A percentile compares a stretch with the other conserved stretches of the same genome.
phyloP scores from a whole-genome alignment of 2,797 vertebrate species.

The Distichodus sexfasciatus region DNA sequence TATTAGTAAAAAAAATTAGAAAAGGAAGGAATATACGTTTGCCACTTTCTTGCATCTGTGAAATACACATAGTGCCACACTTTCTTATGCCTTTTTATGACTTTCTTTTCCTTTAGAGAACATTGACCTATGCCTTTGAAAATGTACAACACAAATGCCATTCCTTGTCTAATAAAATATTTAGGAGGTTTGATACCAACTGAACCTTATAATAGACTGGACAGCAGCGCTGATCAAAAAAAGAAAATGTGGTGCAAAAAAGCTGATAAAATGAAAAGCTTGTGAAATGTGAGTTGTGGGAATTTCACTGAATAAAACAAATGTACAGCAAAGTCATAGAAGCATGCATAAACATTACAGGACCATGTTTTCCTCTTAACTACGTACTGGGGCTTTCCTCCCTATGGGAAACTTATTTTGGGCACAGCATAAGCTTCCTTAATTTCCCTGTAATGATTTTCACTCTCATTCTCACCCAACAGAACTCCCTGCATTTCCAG shows the following conservation, averaged over 20 bases:
- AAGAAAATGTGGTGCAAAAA: background rate
- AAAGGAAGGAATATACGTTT: slow-evolving; percentile 44
- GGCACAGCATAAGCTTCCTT: background rate
- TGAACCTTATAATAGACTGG: background rate
- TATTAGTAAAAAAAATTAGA: slow-evolving; percentile 40
- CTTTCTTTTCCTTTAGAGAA: too few relatives aligned
- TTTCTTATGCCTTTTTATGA: too few relatives aligned
- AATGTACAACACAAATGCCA: background rate
- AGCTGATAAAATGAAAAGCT: too few relatives aligned
- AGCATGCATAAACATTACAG: too few relatives aligned
- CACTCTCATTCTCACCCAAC: slow-evolving; percentile 46
- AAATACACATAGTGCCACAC: too few relatives aligned
- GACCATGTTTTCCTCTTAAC: too few relatives aligned
- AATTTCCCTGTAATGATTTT: slow-evolving; percentile 23
- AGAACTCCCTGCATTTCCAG: slow-evolving; percentile 96
- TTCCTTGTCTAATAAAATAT: too few relatives aligned
- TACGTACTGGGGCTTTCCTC: too few relatives aligned
- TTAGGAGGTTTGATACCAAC: too few relatives aligned
- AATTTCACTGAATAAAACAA: background rate
- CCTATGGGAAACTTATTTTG: too few relatives aligned
- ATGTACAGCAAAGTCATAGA: background rate
- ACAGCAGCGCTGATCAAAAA: background rate
- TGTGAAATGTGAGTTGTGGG: too few relatives aligned
- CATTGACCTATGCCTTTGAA: too few relatives aligned
- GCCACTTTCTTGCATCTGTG: slow-evolving; percentile 37